Evolutionary conservation across 2,797 vertebrate species (phyloP).

Genomic region (Cossypha polioptera): DNA sequence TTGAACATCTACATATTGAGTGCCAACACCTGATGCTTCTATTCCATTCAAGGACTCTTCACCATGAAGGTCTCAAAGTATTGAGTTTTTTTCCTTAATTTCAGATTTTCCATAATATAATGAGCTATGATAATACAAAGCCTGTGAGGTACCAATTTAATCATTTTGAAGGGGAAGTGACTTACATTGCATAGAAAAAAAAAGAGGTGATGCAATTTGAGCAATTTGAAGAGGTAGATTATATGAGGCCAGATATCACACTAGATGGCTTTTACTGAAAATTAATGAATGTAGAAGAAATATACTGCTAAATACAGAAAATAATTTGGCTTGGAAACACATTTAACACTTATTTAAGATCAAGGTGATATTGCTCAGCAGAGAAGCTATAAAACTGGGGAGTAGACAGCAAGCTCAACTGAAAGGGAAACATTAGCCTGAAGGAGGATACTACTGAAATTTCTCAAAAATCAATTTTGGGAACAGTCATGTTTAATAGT

Average conservation of each 20-base stretch:
- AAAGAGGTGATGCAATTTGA: neutral
- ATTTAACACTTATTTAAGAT: neutral
- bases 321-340: neutral
- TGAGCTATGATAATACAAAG: neutral
- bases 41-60: neutral
- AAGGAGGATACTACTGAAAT: neutral
- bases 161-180: neutral
- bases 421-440: neutral
- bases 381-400: neutral
- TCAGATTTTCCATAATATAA: neutral
- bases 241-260: neutral
- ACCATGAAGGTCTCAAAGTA: neutral
- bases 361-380: neutral
- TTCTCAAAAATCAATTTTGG: slow-evolving; percentile 5
- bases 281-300: neutral
- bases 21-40: neutral
- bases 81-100: neutral
- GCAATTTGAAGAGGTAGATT: neutral
- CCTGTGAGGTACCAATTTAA: fast-evolving
- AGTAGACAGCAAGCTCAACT: neutral
- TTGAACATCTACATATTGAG: neutral
- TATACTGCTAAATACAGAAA: neutral
- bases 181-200: neutral
- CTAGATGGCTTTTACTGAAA: neutral
- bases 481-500: neutral